Percentiles rank a stretch among this genome's conserved stretches.
These are phyloP conservation scores for Melanostigma gelatinosum DNA, from an alignment of 2,113 vertebrate species.

Conservation along the genomic window DNA sequence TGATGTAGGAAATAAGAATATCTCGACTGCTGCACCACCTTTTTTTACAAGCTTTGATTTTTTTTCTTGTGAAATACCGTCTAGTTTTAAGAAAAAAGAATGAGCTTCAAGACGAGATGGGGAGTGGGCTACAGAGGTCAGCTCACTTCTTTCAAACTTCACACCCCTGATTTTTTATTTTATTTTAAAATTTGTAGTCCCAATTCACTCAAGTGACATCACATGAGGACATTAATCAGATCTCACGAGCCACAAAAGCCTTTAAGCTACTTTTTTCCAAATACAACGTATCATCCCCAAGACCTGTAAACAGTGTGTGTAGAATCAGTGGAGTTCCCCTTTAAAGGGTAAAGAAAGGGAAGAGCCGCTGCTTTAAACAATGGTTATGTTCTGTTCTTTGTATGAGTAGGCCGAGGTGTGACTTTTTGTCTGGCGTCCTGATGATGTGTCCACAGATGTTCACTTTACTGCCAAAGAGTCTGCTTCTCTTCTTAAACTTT, in stretches of 20 bases:
- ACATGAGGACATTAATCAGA: not conserved
- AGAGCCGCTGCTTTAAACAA: not conserved
- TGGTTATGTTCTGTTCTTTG: not conserved
- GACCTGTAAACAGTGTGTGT: not conserved
- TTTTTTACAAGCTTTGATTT: not conserved
- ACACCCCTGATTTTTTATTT: too few species aligned
- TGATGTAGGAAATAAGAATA: not conserved
- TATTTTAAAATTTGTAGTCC: too few species aligned
- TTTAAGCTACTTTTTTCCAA: not conserved
- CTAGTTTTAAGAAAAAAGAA: not conserved
- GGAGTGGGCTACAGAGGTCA: too few species aligned
- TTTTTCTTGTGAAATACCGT: not conserved
- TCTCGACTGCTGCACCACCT: not conserved
- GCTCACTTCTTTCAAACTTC: too few species aligned
- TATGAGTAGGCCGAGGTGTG: not conserved
- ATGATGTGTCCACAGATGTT: slow-evolving; percentile 15
- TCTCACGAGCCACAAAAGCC: not conserved
- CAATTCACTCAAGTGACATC: not conserved
- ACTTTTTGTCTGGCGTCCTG: not conserved
- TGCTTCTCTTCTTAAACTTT: not conserved
- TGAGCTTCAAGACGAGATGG: not conserved
- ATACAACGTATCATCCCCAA: not conserved
- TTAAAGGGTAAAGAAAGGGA: not conserved
- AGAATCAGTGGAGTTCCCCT: not conserved
- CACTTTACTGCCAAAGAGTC: slow-evolving; percentile 11